Base-by-base conservation (phyloP, 92 coral and sea anemone species). In the Palythoa grandiflora region DNA sequence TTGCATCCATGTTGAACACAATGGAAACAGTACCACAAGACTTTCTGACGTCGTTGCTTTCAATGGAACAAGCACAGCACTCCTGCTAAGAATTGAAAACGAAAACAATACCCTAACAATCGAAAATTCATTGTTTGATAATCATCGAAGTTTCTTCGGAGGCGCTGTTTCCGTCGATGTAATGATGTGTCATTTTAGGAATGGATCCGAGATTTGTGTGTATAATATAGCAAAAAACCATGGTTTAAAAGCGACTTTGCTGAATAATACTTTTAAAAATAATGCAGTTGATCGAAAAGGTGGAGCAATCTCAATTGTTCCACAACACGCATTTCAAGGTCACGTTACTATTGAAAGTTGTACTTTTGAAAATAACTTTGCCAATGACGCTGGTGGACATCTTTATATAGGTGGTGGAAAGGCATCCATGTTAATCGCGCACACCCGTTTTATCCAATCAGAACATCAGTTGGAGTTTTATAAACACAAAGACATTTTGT, bases 51-150 rank as follows among this genome's bases (percentile, higher is more conserved):
- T 78, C 55, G 68, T 78, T 19, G 14, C 68, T 21, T 54, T 50
- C 54, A 57, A 78, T 53, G 83, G 83, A 35, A 57, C 71, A 55
- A 78, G 83, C 51, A 54, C 83, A 21, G 83, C 83, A 52, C 83
- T 77, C 4, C 20, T 77, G 2, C 17, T 77, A 20, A 77, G 68
- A 57, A 52, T 77, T 36, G 68, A 54, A 19, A 77, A 77, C 10
- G 36, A 2, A 19, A 77, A 77, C 68, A 77, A 77, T 19, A 19
- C 66, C 28, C n/a, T 77, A 14, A 54, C 53, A 13, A 77, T 77
- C 37, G 83, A 77, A 17, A 19, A 52, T 0, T 77, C 83, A 50
- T 6, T 19, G 47, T 77, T 77, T 57, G 36, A 21, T 38, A 54
- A 54, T 37, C 68, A 77, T 11, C 83, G 83, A 36, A 77, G 83